Base-by-base conservation (phyloP, 2,113 vertebrate species). In the Indicator indicator region DNA sequence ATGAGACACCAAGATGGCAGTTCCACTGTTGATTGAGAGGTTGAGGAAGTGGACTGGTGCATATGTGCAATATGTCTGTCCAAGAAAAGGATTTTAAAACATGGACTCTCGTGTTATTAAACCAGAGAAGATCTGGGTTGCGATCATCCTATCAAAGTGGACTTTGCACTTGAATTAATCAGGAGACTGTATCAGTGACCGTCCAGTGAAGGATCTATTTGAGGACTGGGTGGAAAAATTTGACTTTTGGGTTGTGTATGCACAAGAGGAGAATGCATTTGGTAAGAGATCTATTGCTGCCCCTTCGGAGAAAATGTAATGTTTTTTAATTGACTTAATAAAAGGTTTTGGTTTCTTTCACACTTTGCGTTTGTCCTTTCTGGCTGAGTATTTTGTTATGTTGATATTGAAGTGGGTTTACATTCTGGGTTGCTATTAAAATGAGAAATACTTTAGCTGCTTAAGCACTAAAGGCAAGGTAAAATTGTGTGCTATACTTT, bases 1-100 rank as follows among this genome's bases (percentile, higher is more conserved):
- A 96, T 99, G 98, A 98, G 97, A 98, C 98, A 98, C 89, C 98
- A 99, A 98, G 99, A 99, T 99, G 98, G 98, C 98, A 98, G 96
- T 96, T 91, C 97, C 96, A 97, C 93, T 97, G 78, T 97, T 97
- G 97, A 96, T 94, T 97, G 96, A 94, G 93, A 97, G 97, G 93
- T 97, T 98, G 96, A 97, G 97, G 95, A 98, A 97, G 87, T 98
- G 98, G 96, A 98, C 97, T 98, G 96, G 97, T 96, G 92, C 96
- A 93, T 97, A 97, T 97, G 92, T 98, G 96, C 98, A 94, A 96
- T 98, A 77, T 94, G 90, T 72, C 91, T 96, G 97, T 96, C 96
- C 97, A 96, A 97, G 96, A 97, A 93, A 97, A 97, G 96, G 97
- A 90, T 95, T 87, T 97, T 97, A 97, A 97, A 97, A 96, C 85